Base-by-base conservation (phyloP, 2,113 vertebrate species). In the Chaenocephalus aceratus region DNA sequence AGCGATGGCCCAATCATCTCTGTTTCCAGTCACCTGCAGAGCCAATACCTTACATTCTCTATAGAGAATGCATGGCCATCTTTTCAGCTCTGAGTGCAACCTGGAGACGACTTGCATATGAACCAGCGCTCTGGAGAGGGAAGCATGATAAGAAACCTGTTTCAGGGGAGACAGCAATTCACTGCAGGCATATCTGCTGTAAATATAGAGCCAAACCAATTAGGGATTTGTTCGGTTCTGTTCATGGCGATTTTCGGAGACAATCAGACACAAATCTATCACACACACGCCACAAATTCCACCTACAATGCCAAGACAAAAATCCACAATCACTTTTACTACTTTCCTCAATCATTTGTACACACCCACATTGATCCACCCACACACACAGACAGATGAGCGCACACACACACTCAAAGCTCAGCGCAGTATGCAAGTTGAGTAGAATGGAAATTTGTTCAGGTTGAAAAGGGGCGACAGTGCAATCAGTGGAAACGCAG, bases 401-500 rank as follows among this genome's bases (percentile, higher is more conserved):
- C 36, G 7, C 34, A 73, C 36, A 58, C 23, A 60, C 41, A 67
- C n/a, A 57, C 51, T 8, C 16, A 67, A 67, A 86, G 65, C 84
- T 34, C 45, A 72, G 52, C 14, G 52, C 66, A 26, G 70, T 70
- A 75, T 84, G 77, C 56, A 83, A 83, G 71, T 82, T 67, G 60
- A 72, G 80, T 52, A 72, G 72, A 88, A 86, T 34, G 79, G 73
- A 87, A 91, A 86, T 77, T 77, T 89, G 79, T 89, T 80, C 67
- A 88, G 88, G 78, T 86, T 86, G 68, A 85, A 87, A 92, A 85
- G 64, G 63, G 82, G 80, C 74, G 79, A 57, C 73, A 54, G 81
- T 88, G 85, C 89, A 93, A 93, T 93, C 87, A 91, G 85, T 82
- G 72, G 66, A 77, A 84, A 93, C 67, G 14, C 75, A 89, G 78